Base-by-base conservation (phyloP, 2,888 invertebrate species). In the Trichopoda pennipes region DNA sequence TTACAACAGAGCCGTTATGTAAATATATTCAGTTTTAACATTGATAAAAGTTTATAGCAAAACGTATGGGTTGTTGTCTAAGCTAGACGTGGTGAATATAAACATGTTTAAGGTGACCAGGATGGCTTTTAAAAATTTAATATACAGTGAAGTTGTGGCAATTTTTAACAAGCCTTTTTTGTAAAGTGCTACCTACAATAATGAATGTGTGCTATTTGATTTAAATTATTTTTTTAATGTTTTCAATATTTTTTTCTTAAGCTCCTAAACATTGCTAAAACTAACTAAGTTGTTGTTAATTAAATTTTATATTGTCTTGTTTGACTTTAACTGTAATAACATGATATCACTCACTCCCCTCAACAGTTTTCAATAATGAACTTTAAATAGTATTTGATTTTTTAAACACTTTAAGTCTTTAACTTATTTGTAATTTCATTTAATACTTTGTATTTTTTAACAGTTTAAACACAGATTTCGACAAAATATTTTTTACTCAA, bases 11-110 rank as follows among this genome's bases (percentile, higher is more conserved):
- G 42, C 61, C 56, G 9, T 3, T 17, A 10, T 42, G 23, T 53
- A 28, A 19, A 28, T 19, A 0, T 23, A 47, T 12, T 47, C n/a
- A 4, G 19, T 4, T 17, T 49, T 51, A 49, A 66, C 58, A 51
- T 49, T 58, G 19, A 16, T 3, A 1, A 6, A 44, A 19, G 28
- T 38, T 56, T 19, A 4, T 21, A 68, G 69, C 38, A 63, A 63
- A 69, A 47, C 10, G 1, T 4, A 0, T 47, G 9, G 72, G 76
- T 77, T 49, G 17, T 9, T 19, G 64, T 63, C 77, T 69, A 28
- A 23, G 68, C 51, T 81, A 51, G 35, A 1, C 44, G 51, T 69
- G 77, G 66, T 81, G 77, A 73, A 66, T 72, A 53, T 53, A 12
- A 1, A 8, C 12, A 9, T 16, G 0, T n/a, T 55, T 47, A 49